Evolutionary conservation across 2,888 invertebrate genomes (phyloP).

Genomic region (Dione juno): DNA sequence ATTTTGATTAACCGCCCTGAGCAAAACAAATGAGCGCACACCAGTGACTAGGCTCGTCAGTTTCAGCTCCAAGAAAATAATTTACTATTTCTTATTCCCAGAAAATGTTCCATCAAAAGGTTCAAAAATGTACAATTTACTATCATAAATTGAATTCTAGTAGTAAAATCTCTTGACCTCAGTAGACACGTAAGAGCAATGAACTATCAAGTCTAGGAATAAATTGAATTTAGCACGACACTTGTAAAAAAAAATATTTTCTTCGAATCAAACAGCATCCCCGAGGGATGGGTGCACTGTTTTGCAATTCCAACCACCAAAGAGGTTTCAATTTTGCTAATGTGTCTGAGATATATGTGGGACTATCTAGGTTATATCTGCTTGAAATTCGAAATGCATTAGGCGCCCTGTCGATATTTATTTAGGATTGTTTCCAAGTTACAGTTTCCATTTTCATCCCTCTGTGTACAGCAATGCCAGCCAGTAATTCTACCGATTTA

Average conservation of each 20-base stretch:
- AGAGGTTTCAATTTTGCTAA: conserved; percentile 80
- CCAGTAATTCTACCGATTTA: neutral
- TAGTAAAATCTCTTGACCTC: conserved; percentile 6
- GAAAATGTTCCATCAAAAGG: neutral
- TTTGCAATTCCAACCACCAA: conserved; percentile 79
- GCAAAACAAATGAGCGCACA: conserved; percentile 59
- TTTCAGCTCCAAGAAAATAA: neutral
- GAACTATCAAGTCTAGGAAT: conserved; percentile 39
- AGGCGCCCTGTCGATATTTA: conserved; percentile 37
- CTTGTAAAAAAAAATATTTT: conserved; percentile 49
- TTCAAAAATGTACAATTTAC: conserved; percentile 18
- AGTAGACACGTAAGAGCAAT: conserved; percentile 16
- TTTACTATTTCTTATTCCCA: neutral
- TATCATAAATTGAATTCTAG: conserved; percentile 39
- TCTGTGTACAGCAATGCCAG: conserved; percentile 11
- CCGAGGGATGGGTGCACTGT: conserved; percentile 70
- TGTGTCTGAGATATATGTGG: conserved; percentile 62
- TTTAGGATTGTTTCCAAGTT: conserved; percentile 28
- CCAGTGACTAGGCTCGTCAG: conserved; percentile 33
- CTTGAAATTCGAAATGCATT: conserved; percentile 42
- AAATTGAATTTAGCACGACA: conserved; percentile 44
- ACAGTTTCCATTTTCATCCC: conserved; percentile 18
- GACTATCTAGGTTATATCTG: conserved; percentile 39
- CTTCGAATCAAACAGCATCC: conserved; percentile 70
- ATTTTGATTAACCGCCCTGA: conserved; percentile 71